Conservation (phyloP, 2,888 invertebrate species). For the Panopea generosa region DNA sequence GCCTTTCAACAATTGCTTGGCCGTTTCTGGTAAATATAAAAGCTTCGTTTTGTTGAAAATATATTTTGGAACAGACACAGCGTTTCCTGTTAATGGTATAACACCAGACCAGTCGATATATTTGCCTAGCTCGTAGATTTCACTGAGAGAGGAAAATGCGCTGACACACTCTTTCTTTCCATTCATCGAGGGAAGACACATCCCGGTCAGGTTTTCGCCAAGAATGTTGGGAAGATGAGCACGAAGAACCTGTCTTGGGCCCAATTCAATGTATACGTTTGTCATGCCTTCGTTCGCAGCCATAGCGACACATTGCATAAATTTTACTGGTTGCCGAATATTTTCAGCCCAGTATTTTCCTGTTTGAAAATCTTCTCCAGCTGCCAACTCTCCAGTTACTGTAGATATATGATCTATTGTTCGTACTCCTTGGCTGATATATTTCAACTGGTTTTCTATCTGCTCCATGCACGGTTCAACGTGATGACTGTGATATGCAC, state of each 20-base stretch:
- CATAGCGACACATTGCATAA: slow-evolving; percentile 61
- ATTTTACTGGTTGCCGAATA: slow-evolving; percentile 69
- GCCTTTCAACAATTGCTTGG: slow-evolving; percentile 30
- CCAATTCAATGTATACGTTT: slow-evolving; percentile 75
- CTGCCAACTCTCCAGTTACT: slow-evolving; percentile 63
- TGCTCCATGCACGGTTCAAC: slow-evolving; percentile 47
- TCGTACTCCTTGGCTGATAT: slow-evolving; percentile 33
- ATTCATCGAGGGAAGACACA: slow-evolving; percentile 36
- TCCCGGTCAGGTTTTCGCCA: slow-evolving; percentile 12
- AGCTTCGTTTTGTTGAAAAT: slow-evolving; percentile 57
- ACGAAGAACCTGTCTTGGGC: slow-evolving; percentile 68
- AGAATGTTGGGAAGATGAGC: slow-evolving; percentile 37
- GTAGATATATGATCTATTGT: slow-evolving; percentile 48
- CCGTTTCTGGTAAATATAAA: slow-evolving; percentile 45
- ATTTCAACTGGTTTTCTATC: slow-evolving; percentile 48
- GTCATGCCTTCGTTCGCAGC: slow-evolving; percentile 22
- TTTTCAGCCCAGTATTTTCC: slow-evolving; percentile 74
- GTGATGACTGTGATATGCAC: slow-evolving; percentile 66
- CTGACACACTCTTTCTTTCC: slow-evolving; percentile 32
- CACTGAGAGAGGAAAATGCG: slow-evolving; percentile 16
- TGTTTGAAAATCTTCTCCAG: slow-evolving; percentile 45
- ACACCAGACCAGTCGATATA: slow-evolving; percentile 29
- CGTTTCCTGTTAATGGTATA: slow-evolving; percentile 18
- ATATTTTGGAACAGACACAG: slow-evolving; percentile 65
- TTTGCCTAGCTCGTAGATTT: slow-evolving; percentile 33